phyloP scores from a whole-genome alignment of 2,797 vertebrate species.

The Euthynnus affinis region DNA sequence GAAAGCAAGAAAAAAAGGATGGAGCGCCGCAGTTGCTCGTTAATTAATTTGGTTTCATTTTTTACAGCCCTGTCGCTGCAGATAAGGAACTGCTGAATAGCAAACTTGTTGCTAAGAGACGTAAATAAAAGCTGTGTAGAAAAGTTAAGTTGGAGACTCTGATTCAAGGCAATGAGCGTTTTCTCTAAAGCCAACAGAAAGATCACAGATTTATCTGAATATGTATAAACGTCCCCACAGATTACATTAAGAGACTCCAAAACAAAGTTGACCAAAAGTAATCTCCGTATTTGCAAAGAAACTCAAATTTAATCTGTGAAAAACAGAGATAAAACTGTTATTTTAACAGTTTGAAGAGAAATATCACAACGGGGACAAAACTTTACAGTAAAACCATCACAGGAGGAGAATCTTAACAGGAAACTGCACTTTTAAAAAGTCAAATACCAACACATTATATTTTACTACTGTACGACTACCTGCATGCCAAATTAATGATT shows the following conservation, averaged over 20 bases:
- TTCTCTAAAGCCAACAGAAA: background rate
- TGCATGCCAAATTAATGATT: too few species aligned
- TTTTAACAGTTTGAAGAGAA: background rate
- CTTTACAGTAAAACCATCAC: background rate
- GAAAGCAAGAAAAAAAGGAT: conserved; percentile 34
- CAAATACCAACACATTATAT: too few species aligned
- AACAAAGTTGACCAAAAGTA: background rate
- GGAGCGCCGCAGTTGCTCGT: background rate
- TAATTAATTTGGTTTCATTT: conserved; percentile 41
- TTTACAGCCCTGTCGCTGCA: conserved; percentile 8
- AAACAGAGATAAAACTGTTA: background rate
- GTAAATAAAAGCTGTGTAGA: background rate
- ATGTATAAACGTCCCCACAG: background rate
- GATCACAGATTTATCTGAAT: conserved; percentile 7
- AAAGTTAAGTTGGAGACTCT: conserved; percentile 3
- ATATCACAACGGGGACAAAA: background rate
- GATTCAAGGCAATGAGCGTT: background rate
- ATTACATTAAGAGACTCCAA: too few species aligned
- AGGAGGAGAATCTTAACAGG: background rate
- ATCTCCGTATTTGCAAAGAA: background rate
- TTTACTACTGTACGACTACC: too few species aligned
- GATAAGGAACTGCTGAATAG: background rate
- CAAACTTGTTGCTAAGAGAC: conserved; percentile 46
- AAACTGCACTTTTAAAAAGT: background rate
- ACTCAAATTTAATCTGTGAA: background rate